Conservation (phyloP, 2,888 invertebrate species). For the Drosophila leonis region DNA sequence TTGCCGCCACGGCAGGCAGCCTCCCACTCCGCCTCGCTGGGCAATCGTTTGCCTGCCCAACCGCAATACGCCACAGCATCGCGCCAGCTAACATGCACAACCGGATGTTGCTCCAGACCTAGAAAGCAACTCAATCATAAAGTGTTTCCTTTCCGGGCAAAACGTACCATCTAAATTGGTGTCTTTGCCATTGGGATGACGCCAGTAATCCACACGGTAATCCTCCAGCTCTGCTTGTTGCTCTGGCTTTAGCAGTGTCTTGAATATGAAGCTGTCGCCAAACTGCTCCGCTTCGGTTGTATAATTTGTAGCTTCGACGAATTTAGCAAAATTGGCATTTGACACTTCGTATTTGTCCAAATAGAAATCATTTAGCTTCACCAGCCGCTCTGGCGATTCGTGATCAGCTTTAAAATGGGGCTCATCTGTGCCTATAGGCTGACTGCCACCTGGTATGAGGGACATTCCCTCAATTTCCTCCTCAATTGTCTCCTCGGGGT, state of each 20-base stretch:
- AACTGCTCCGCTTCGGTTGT: slow-evolving; percentile 96
- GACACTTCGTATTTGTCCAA: slow-evolving; percentile 95
- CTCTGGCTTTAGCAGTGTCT: slow-evolving; percentile 89
- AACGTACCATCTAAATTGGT: slow-evolving; percentile 88
- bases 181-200: slow-evolving; percentile 91
- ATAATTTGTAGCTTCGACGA: slow-evolving; percentile 90
- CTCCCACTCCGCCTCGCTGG: slow-evolving; percentile 98
- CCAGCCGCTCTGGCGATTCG: slow-evolving; percentile 91
- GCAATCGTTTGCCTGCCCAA: slow-evolving; percentile 93
- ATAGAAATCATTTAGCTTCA: slow-evolving; percentile 88
- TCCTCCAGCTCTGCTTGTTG: slow-evolving; percentile 89
- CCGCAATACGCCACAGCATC: slow-evolving; percentile 94
- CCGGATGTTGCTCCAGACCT: slow-evolving; percentile 94
- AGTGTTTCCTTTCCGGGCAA: neutral
- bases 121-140: slow-evolving; percentile 4
- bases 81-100: slow-evolving; percentile 96
- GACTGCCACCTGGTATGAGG: slow-evolving; percentile 90
- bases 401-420: slow-evolving; percentile 92
- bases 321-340: slow-evolving; percentile 91
- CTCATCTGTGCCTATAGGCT: slow-evolving; percentile 93
- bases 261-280: slow-evolving; percentile 97
- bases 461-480: slow-evolving; percentile 88
- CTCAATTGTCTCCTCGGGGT: slow-evolving; percentile 52
- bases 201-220: slow-evolving; percentile 92
- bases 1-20: slow-evolving; percentile 93